Base-by-base conservation (phyloP, 2,888 invertebrate species). In the Pollenia angustigena region DNA sequence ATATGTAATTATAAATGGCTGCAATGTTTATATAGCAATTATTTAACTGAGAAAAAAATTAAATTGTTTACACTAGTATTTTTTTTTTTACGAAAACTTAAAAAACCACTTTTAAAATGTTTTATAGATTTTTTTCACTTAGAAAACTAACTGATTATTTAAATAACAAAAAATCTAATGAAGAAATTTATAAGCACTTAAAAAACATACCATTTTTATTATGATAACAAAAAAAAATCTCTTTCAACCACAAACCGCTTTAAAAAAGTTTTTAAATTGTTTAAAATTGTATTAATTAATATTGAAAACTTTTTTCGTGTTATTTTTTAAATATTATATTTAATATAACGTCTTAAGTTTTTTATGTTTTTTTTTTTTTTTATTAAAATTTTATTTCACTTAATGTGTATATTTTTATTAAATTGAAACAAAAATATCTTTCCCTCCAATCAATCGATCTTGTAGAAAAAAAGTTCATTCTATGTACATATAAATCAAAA, bases 191-290 rank as follows among this genome's bases (percentile, higher is more conserved):
- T 23, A 4, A 46, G 11, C 80, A 80, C 62, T 58, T 66, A 68
- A 68, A 50, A 81, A 52, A 54, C 64, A 69, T 78, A 66, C 44
- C 62, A 71, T 62, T 60, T 71, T 60, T 76, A n/a, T 56, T 12
- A 16, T 23, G 7, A 32, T 68, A 68, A 46, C 18, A 3, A 52
- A 46, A 6, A 23, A 46, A 6, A 11, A 54, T 79, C 4, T 52
- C 56, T 81, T 66, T 66, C n/a, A 74, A 74, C 81, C 81, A 66
- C 72, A 81, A 81, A 66, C 81, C 72, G 18, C 81, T 74, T 32
- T 6, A 32, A 48, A 0, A 54, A 72, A 64, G 42, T 1, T 62
- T 44, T 60, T 16, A 32, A 50, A n/a, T 40, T 4, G 1, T 32
- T 72, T 10, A 54, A 44, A 46, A 11, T 23, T 14, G 44, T 8